These are phyloP conservation scores for Megamerina dolium DNA, from an alignment of 2,888 invertebrate species.

Conservation along the genomic window DNA sequence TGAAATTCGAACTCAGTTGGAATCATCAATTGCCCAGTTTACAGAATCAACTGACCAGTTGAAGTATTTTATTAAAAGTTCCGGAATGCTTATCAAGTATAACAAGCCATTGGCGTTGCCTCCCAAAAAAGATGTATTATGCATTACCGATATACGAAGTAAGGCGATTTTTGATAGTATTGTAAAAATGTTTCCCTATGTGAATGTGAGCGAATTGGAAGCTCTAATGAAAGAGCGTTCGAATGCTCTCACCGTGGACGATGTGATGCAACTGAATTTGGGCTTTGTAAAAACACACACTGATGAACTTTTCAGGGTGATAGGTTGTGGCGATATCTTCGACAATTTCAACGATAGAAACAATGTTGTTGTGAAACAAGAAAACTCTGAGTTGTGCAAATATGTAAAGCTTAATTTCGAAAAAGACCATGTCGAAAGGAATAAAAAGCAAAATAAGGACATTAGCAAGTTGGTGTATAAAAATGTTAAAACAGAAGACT, in stretches of 20 bases:
- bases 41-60: constrained; percentile 36
- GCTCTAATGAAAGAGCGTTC: constrained; percentile 17
- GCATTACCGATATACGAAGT: constrained; percentile 3
- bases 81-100: constrained; percentile 40
- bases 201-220: constrained; percentile 15
- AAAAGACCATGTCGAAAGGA: background rate
- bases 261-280: constrained; percentile 33
- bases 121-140: constrained; percentile 14
- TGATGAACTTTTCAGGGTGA: constrained; percentile 34
- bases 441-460: too few relatives aligned
- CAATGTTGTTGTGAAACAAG: constrained; percentile 16
- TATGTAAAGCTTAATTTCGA: constrained; percentile 23
- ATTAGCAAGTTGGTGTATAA: background rate
- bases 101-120: constrained; percentile 29
- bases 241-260: constrained; percentile 24
- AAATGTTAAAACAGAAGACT: constrained; percentile 37
- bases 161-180: constrained; percentile 21
- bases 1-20: constrained; percentile 18
- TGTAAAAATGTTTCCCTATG: constrained; percentile 32
- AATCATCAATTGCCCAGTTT: constrained; percentile 31
- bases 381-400: constrained; percentile 15
- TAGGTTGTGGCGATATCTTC: constrained; percentile 45
- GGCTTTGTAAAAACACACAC: constrained; percentile 27
- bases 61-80: constrained; percentile 35
- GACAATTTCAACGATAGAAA: constrained; percentile 45